Evolutionary conservation across 2,888 invertebrate species (phyloP).

Genomic region (Dynastes grantii): DNA sequence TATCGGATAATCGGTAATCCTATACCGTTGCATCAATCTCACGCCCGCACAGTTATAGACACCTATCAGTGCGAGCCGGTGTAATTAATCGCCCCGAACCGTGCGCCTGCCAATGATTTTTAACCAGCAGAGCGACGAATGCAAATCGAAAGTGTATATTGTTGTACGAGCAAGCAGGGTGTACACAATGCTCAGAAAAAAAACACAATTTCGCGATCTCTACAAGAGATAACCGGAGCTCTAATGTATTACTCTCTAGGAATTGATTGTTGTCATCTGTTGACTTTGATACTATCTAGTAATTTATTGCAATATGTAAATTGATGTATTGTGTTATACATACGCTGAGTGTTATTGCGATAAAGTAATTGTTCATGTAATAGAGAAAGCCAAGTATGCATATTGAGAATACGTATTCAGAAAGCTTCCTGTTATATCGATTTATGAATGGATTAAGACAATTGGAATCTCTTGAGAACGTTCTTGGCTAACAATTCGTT

Average conservation of each 20-base stretch:
- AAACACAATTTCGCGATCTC: conserved; percentile 44
- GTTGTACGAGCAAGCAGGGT: conserved; percentile 22
- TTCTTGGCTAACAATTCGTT: no score
- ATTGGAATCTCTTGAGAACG: no score
- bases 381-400: conserved; percentile 9
- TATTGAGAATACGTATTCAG: no score
- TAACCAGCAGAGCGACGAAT: conserved; percentile 21
- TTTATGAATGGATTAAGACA: no score
- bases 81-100: conserved; percentile 43
- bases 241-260: conserved; percentile 44
- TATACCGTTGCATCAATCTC: conserved; percentile 47
- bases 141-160: conserved; percentile 30
- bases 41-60: conserved; percentile 50
- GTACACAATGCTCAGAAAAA: conserved; percentile 14
- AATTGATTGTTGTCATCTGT: conserved; percentile 52
- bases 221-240: conserved; percentile 22
- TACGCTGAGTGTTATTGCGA: background rate
- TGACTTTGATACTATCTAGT: conserved; percentile 50
- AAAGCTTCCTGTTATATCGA: no score
- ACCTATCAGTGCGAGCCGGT: conserved; percentile 45
- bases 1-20: conserved; percentile 47
- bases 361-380: conserved; percentile 25
- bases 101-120: conserved; percentile 15
- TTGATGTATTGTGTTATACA: conserved; percentile 29
- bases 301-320: conserved; percentile 51